These are phyloP conservation scores for Ophthalmolycus amberensis DNA, from an alignment of 2,113 vertebrate species.

Conservation along the genomic window DNA sequence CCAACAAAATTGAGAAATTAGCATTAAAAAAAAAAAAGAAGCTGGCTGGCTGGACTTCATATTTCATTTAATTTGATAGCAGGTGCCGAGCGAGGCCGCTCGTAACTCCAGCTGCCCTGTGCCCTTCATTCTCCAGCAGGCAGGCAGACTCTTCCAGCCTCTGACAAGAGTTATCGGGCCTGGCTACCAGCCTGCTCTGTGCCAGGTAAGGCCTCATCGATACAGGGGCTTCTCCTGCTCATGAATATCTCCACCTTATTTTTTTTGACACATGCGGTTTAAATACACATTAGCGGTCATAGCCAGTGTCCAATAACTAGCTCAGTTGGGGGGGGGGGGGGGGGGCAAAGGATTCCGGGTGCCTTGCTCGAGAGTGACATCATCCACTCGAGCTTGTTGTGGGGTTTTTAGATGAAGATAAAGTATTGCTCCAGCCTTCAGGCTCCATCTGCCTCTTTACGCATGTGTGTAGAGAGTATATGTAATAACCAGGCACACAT, in stretches of 20 bases:
- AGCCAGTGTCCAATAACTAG: conserved; percentile 3
- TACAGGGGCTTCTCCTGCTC: conserved; percentile 80
- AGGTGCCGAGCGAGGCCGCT: conserved; percentile 60
- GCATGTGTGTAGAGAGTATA: conserved; percentile 56
- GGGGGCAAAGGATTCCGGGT: neutral
- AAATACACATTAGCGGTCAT: conserved; percentile 2
- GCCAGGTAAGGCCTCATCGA: conserved; percentile 82
- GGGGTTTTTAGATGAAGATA: conserved; percentile 41
- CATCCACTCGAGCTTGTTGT: conserved; percentile 9
- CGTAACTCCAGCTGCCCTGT: conserved; percentile 76
- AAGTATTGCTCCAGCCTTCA: conserved; percentile 41
- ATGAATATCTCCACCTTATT: too few relatives aligned
- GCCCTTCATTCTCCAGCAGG: conserved; percentile 86
- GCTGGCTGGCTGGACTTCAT: conserved; percentile 67
- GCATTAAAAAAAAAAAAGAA: conserved; percentile 55
- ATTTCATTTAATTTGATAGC: conserved; percentile 79
- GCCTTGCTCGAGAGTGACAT: conserved; percentile 46
- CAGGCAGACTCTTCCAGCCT: conserved; percentile 62
- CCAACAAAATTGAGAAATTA: conserved; percentile 60
- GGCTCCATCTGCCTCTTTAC: conserved; percentile 51
- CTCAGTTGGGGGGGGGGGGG: neutral
- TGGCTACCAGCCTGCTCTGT: conserved; percentile 79
- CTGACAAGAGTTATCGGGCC: conserved; percentile 86
- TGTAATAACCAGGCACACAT: conserved; percentile 70
- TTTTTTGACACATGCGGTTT: conserved; percentile 24